Percentiles rank a stretch among this genome's conserved stretches.
These are phyloP conservation scores for Melanotaenia maccullochi DNA, from an alignment of 2,797 vertebrate species.

Conservation along the genomic window DNA sequence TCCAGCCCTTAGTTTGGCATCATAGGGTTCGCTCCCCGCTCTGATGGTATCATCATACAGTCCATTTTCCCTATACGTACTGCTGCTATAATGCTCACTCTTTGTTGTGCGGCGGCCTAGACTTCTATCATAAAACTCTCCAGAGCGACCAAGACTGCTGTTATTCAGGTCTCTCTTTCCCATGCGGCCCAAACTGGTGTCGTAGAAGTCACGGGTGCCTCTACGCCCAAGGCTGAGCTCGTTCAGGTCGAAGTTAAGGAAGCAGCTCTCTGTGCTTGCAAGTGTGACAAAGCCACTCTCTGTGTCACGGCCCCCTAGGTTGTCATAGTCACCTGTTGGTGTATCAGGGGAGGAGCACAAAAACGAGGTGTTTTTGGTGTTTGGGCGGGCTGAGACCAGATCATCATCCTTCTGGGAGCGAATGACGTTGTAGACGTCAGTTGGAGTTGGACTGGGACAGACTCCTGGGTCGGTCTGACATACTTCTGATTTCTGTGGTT, in stretches of 20 bases:
- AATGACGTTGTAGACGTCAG: constrained; percentile 91
- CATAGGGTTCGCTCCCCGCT: constrained; percentile 63
- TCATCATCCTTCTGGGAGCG: constrained; percentile 90
- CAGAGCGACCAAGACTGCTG: constrained; percentile 52
- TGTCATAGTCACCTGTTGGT: constrained; percentile 85
- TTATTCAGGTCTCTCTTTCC: constrained; percentile 65
- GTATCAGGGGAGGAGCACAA: constrained; percentile 80
- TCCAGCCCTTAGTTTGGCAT: constrained; percentile 56
- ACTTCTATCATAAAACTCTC: constrained; percentile 71
- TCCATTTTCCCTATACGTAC: constrained; percentile 55
- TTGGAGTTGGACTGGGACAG: constrained; percentile 80
- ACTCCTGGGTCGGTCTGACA: constrained; percentile 78
- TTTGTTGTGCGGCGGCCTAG: constrained; percentile 76
- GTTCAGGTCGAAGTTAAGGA: constrained; percentile 92
- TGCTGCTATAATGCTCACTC: constrained; percentile 73
- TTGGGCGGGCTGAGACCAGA: constrained; percentile 87
- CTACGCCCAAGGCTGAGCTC: constrained; percentile 82
- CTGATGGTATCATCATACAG: constrained; percentile 58
- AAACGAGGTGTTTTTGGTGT: constrained; percentile 92
- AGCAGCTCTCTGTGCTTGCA: constrained; percentile 90
- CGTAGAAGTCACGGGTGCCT: constrained; percentile 63
- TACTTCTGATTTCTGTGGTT: constrained; percentile 72
- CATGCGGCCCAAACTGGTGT: constrained; percentile 68
- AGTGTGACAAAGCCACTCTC: constrained; percentile 87
- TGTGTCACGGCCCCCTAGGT: constrained; percentile 82